Percentiles rank a stretch among this genome's conserved stretches.
Conservation (phyloP, 2,888 invertebrate species). For the Strigamia maritima region DNA sequence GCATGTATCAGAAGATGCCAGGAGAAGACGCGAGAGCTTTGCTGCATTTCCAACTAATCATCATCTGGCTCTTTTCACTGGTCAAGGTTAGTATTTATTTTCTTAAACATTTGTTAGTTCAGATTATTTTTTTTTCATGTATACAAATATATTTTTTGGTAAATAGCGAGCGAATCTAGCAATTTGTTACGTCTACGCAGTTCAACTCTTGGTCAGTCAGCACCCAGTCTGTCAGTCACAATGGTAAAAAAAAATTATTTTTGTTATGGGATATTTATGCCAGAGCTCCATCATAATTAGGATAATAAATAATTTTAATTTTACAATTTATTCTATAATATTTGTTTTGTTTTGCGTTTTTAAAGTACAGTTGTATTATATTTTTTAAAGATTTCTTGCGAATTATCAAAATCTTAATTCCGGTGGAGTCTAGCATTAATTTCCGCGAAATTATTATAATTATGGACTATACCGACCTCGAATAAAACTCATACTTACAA, state of each 20-base stretch:
- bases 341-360: no score
- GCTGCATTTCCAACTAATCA: slow-evolving; percentile 43
- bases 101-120: no score
- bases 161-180: slow-evolving; percentile 37
- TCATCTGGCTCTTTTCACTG: slow-evolving; percentile 27
- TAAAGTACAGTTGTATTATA: no score
- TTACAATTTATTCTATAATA: no score
- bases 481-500: no score
- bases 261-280: no score
- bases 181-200: slow-evolving; percentile 85
- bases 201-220: slow-evolving; percentile 87
- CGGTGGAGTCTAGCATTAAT: not conserved
- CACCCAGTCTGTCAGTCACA: slow-evolving; percentile 77
- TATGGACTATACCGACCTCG: no score
- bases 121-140: no score
- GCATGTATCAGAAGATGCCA: slow-evolving; percentile 53
- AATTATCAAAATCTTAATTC: not conserved
- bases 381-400: slow-evolving; percentile 45
- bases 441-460: no score
- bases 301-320: no score
- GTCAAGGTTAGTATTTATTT: not conserved
- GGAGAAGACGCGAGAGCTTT: slow-evolving; percentile 50
- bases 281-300: no score
- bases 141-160: slow-evolving; percentile 28
- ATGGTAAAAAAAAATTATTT: slow-evolving; percentile 48